Evolutionary conservation across 2,888 invertebrate genomes (phyloP).

Genomic region (Pycnomerus fuliginosus): DNA sequence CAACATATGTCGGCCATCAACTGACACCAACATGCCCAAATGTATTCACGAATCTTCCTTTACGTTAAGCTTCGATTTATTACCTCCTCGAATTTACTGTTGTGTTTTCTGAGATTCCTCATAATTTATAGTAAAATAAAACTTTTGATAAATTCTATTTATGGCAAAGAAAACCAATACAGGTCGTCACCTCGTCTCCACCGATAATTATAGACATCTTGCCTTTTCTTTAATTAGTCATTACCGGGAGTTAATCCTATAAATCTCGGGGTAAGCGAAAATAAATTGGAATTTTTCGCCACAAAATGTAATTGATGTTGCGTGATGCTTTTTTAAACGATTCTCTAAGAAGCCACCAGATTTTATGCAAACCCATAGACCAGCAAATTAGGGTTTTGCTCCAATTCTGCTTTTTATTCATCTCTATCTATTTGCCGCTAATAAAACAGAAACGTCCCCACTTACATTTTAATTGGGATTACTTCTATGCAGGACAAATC

Average conservation of each 20-base stretch:
- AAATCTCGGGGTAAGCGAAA: conserved; percentile 16
- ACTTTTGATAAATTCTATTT: conserved; percentile 18
- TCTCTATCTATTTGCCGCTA: too few species aligned
- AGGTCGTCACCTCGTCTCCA: conserved; percentile 4
- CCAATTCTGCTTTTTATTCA: too few species aligned
- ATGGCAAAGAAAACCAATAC: too few species aligned
- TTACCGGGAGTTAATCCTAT: conserved; percentile 13
- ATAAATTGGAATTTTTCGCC: conserved; percentile 16
- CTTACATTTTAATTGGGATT: too few species aligned
- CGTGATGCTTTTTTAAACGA: conserved; percentile 16
- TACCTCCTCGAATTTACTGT: conserved; percentile 11
- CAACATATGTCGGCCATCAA: conserved; percentile 15
- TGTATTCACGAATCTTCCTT: conserved; percentile 14
- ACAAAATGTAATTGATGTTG: conserved; percentile 16
- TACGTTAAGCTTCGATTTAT: conserved; percentile 16
- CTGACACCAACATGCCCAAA: conserved; percentile 12
- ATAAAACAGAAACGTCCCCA: too few species aligned
- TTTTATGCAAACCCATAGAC: conserved; percentile 13
- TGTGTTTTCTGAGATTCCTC: conserved; percentile 9
- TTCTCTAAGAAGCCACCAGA: conserved; percentile 11
- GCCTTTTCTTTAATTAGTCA: conserved; percentile 14
- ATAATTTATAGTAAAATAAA: conserved; percentile 19
- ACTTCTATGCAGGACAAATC: too few species aligned
- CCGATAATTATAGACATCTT: conserved; percentile 9
- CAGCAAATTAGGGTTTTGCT: too few species aligned